Evolutionary conservation across 1,140 invertebrate genomes (phyloP), one percentile per base, ranked within the genome.

Genomic region (Aphelenchoides avenae): DNA sequence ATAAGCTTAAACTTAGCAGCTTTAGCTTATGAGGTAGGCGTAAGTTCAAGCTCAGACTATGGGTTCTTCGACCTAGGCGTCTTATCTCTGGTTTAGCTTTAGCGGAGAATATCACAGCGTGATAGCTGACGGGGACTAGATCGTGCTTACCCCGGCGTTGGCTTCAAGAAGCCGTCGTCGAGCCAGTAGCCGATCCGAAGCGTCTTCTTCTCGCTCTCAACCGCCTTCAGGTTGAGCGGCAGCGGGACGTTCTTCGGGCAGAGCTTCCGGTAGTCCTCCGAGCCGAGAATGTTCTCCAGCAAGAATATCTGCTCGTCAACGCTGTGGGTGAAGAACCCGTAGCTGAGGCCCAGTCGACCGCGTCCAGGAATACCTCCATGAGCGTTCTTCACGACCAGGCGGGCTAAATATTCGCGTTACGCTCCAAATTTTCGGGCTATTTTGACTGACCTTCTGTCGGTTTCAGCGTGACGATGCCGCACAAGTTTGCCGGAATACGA

Each of bases 401-500:
- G 69, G 43, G 36, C 70, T 72, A 26, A 56, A 55, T n/a, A 24
- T 30, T 5, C 13, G 34, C 33, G 7, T 7, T 43, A 7, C 7
- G 30, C 30, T 20, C 18, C 9, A 33, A 40, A 26, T 9, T 61
- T 27, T 43, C 18, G 30, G 30, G 9, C 9, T 43, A 20, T 43
- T 15, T 20, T 6, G 24, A 20, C 13, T 13, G 52, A 31, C 67
- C 59, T 51, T 66, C 44, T 1, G 76, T 78, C 15, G 79, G 78
- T 61, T 81, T 81, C 6, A 81, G 47, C 29, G 71, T 64, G 34
- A 55, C 75, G 20, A 80, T 41, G 18, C 79, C 80, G 73, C 78
- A 79, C 53, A 79, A 66, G 27, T 64, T 36, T n/a, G 71, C 63
- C 5, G 79, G 80, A 30, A 80, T 79, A 7, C 80, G 64, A n/a